Evolutionary conservation across 1,140 invertebrate genomes (phyloP), one percentile per base, ranked within the genome.

Genomic region (Psix sp.): DNA sequence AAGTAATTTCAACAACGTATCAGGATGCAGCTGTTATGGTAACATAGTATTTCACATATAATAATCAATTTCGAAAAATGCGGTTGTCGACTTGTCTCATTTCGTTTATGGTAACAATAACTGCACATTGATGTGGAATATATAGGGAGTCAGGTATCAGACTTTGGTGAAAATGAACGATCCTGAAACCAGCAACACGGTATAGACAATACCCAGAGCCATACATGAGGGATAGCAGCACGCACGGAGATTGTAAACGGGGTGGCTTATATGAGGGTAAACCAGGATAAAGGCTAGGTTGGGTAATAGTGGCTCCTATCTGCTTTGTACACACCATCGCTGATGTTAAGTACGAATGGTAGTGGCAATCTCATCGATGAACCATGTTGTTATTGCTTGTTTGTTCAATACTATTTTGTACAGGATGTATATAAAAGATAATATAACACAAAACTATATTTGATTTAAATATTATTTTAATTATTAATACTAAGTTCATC

Each of bases 61-160:
- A 49, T 45, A 71, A 71, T 71, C 67, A 71, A 71, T 71, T 71
- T 71, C 11, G 45, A 33, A 51, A 71, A 57, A 63, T 63, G 59
- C 57, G 46, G 16, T 38, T 16, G 46, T 45, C 56, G 57, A 51
- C 36, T 60, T 59, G 35, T 63, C 57, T 63, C 67, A 63, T 71
- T 71, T 71, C 57, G 67, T 71, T 71, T 71, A 71, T 71, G 67
- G 67, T 63, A 63, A 71, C 67, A 57, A 71, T 71, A 71, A 71
- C 67, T 54, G 67, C 57, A 31, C 43, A 51, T 71, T 71, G 67
- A 71, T 63, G 66, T 48, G 56, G 3, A 39, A 38, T 15, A 17
- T 26, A 45, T 38, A 52, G 66, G 42, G 48, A 62, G 56, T 62
- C 49, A 62, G 66, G 66, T 56, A 62, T 56, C 57, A 35, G 45